phyloP scores from a whole-genome alignment of 2,888 invertebrate genomes.

The Cantharis lateralis region DNA sequence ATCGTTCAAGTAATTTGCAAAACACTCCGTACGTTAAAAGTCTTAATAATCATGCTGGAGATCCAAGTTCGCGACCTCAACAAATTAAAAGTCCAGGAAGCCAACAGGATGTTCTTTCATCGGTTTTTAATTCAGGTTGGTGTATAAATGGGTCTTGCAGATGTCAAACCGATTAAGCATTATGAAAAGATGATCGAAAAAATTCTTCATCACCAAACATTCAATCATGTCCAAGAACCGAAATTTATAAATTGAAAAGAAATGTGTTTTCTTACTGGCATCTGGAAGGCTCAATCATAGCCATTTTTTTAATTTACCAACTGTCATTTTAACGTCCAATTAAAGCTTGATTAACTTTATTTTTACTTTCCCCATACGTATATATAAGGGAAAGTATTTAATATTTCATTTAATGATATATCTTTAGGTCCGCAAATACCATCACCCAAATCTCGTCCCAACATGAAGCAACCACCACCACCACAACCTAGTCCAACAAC shows the following conservation, averaged over 20 bases:
- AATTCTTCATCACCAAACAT: too few species aligned
- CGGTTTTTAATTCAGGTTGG: constrained; percentile 63
- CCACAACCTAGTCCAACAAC: constrained; percentile 61
- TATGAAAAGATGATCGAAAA: too few species aligned
- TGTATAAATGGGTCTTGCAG: constrained; percentile 14
- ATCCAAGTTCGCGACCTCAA: constrained; percentile 53
- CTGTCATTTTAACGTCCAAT: too few species aligned
- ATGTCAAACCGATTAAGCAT: neutral
- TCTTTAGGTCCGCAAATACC: constrained; percentile 60
- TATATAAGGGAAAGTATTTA: too few species aligned
- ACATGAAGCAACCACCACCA: constrained; percentile 60
- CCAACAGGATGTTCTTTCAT: constrained; percentile 59
- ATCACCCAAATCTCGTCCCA: constrained; percentile 62
- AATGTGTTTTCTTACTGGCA: neutral
- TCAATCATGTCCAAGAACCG: too few species aligned
- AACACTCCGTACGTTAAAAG: constrained; percentile 55
- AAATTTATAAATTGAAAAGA: neutral
- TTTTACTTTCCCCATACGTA: too few species aligned
- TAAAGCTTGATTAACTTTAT: too few species aligned
- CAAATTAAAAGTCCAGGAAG: constrained; percentile 64
- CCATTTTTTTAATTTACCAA: neutral
- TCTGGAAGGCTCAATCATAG: neutral
- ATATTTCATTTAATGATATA: constrained; percentile 7
- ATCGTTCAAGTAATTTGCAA: constrained; percentile 64
- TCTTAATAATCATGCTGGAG: constrained; percentile 48